These are phyloP conservation scores for Balearica regulorum DNA, from an alignment of 2,797 vertebrate genomes.

Conservation along the genomic window DNA sequence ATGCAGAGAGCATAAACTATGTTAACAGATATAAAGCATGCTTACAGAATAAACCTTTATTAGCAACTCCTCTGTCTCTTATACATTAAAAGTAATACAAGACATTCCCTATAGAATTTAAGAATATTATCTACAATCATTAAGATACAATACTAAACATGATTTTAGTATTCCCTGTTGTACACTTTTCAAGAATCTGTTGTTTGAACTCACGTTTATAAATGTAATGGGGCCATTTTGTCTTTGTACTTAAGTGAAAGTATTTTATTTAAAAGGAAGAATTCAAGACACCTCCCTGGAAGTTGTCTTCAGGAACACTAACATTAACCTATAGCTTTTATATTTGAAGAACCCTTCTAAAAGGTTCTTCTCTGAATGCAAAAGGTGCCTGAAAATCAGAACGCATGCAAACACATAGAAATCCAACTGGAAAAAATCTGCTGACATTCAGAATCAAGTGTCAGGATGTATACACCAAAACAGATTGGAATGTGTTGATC, in stretches of 20 bases:
- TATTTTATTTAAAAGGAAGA: background rate
- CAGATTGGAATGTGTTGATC: background rate
- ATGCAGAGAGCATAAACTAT: background rate
- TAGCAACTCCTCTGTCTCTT: background rate
- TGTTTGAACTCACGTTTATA: background rate
- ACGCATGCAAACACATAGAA: fast-evolving
- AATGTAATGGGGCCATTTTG: background rate
- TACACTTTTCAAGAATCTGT: background rate
- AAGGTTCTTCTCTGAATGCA: background rate
- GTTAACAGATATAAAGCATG: background rate
- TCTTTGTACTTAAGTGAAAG: background rate
- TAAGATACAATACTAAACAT: background rate
- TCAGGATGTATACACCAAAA: background rate
- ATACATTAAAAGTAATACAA: background rate
- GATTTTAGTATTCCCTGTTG: background rate
- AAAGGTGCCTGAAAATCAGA: background rate
- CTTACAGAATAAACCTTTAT: background rate
- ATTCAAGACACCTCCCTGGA: background rate
- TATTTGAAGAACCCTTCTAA: background rate
- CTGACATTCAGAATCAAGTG: background rate
- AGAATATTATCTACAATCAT: background rate
- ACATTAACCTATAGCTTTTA: background rate
- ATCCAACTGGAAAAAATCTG: fast-evolving
- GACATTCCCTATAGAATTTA: background rate
- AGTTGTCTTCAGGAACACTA: background rate